Percentiles rank a stretch among this genome's conserved stretches.
phyloP scores from a whole-genome alignment of 2,113 vertebrate species.

The Dromaius novaehollandiae region DNA sequence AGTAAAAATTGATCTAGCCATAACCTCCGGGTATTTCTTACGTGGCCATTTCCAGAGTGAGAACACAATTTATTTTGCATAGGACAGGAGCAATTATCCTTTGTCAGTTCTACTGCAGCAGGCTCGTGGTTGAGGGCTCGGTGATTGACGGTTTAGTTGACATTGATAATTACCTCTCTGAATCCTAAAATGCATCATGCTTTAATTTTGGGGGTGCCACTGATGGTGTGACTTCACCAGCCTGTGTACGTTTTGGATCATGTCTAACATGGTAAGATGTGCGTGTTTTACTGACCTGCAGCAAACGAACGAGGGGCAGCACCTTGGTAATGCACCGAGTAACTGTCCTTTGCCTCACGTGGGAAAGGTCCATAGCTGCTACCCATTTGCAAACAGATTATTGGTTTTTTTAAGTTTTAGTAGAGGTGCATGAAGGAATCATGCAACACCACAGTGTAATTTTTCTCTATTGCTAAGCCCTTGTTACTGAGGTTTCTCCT shows the following conservation, averaged over 20 bases:
- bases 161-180: background rate
- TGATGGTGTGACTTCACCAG: background rate
- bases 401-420: background rate
- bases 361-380: background rate
- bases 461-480: background rate
- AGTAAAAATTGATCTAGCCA: background rate
- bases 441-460: background rate
- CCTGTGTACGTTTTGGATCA: background rate
- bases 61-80: background rate
- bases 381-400: background rate
- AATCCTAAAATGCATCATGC: background rate
- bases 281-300: conserved; percentile 4
- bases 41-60: background rate
- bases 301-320: conserved; percentile 9
- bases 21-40: background rate
- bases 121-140: background rate
- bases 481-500: background rate
- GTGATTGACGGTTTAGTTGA: background rate
- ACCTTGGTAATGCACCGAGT: no score
- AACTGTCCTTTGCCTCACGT: no score
- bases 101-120: conserved; percentile 19
- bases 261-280: background rate
- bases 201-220: background rate
- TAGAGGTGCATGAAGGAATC: no score
- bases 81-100: background rate